A percentile compares a stretch with the other conserved stretches of the same genome.
Evolutionary conservation across 2,888 invertebrate genomes (phyloP).

Genomic region (Iphiclides podalirius): DNA sequence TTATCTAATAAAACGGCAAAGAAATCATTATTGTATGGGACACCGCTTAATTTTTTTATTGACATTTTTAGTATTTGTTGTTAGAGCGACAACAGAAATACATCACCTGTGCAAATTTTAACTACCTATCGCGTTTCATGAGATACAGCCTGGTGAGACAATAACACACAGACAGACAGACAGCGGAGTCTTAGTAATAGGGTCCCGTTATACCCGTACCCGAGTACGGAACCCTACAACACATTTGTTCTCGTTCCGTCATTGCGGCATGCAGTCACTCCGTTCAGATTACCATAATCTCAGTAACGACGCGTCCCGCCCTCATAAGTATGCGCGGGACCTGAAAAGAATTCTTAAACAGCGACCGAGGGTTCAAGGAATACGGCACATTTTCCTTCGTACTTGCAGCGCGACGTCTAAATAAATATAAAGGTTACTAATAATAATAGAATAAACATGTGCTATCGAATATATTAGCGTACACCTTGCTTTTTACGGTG

Average conservation of each 20-base stretch:
- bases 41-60: no score
- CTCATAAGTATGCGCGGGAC: conserved; percentile 5
- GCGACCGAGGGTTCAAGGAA: conserved; percentile 3
- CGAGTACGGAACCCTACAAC: no score
- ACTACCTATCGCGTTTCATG: no score
- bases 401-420: not conserved
- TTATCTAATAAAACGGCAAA: no score
- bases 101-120: no score
- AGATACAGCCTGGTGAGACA: no score
- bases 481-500: not conserved
- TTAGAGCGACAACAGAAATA: no score
- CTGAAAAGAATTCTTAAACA: conserved; percentile 12
- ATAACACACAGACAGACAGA: no score
- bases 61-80: no score
- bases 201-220: no score
- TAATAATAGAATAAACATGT: not conserved
- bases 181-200: no score
- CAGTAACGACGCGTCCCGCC: not conserved
- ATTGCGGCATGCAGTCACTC: not conserved
- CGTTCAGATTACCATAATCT: not conserved
- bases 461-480: not conserved
- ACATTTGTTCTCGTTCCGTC: not conserved
- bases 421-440: not conserved
- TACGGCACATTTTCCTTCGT: not conserved
- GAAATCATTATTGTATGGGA: no score